phyloP scores from a whole-genome alignment of 2,113 vertebrate species.

The Erinaceus europaeus region DNA sequence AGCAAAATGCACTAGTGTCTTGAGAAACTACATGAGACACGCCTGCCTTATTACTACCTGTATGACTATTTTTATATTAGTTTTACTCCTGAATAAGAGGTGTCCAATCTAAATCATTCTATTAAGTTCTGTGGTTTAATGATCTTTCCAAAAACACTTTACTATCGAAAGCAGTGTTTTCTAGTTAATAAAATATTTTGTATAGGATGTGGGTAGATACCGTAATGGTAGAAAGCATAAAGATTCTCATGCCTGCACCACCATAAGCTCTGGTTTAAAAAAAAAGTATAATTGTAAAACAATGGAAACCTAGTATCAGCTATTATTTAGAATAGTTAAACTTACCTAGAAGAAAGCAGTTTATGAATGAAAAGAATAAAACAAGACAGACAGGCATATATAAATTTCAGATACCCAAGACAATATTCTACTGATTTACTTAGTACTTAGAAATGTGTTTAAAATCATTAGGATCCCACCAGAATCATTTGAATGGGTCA shows the following conservation, averaged over 20 bases:
- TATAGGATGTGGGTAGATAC: too few relatives aligned
- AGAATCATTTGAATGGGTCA: not conserved
- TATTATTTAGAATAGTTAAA: not conserved
- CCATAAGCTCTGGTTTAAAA: too few relatives aligned
- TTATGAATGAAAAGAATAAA: not conserved
- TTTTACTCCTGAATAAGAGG: not conserved
- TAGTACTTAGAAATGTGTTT: not conserved
- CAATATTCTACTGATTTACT: not conserved
- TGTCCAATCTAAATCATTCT: too few relatives aligned
- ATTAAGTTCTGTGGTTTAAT: not conserved
- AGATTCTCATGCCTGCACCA: too few relatives aligned
- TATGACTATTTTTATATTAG: not conserved
- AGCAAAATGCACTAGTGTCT: not conserved
- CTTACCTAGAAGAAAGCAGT: not conserved
- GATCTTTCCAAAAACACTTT: not conserved
- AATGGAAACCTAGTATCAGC: not conserved
- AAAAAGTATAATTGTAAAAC: not conserved
- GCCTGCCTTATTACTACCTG: not conserved
- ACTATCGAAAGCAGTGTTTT: not conserved
- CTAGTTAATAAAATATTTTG: not conserved
- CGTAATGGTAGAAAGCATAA: too few relatives aligned
- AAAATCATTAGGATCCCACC: not conserved
- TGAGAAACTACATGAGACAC: not conserved
- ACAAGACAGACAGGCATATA: not conserved
- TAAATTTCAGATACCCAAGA: not conserved